These are phyloP conservation scores for Elephas maximus DNA, from an alignment of 2,113 vertebrate genomes.

Conservation along the genomic window DNA sequence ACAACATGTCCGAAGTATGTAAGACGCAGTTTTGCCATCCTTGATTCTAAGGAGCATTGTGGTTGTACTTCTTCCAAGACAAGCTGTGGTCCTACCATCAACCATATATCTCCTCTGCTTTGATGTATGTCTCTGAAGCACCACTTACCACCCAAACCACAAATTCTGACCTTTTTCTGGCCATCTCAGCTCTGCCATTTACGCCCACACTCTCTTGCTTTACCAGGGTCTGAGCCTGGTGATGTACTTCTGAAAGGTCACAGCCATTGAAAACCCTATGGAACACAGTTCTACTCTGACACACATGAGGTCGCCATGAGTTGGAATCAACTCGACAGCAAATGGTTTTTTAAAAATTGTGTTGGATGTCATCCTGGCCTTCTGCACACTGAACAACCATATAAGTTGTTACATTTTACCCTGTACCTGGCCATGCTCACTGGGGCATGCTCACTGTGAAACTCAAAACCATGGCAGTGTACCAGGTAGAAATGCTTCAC, in stretches of 20 bases:
- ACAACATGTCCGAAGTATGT: no score
- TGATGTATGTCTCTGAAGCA: neutral
- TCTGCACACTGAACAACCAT: neutral
- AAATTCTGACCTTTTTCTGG: neutral
- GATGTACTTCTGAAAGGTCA: neutral
- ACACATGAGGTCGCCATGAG: neutral
- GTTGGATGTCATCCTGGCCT: neutral
- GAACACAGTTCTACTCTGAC: neutral
- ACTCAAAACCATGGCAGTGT: neutral
- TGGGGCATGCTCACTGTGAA: neutral
- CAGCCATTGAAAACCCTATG: neutral
- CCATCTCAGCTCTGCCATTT: neutral
- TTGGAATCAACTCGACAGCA: neutral
- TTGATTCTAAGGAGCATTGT: no score
- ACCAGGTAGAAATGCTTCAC: conserved; percentile 51
- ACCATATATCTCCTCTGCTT: neutral
- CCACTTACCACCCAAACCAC: neutral
- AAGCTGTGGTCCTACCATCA: neutral
- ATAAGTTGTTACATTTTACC: neutral
- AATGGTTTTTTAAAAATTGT: neutral
- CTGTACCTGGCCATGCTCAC: neutral
- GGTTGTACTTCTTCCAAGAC: no score
- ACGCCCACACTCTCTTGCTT: neutral
- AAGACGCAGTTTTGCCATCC: no score
- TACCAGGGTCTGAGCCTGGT: neutral